A percentile compares a stretch with the other conserved stretches of the same genome.
Conservation (phyloP, 2,888 invertebrate genomes). For the Polia nebulosa region DNA sequence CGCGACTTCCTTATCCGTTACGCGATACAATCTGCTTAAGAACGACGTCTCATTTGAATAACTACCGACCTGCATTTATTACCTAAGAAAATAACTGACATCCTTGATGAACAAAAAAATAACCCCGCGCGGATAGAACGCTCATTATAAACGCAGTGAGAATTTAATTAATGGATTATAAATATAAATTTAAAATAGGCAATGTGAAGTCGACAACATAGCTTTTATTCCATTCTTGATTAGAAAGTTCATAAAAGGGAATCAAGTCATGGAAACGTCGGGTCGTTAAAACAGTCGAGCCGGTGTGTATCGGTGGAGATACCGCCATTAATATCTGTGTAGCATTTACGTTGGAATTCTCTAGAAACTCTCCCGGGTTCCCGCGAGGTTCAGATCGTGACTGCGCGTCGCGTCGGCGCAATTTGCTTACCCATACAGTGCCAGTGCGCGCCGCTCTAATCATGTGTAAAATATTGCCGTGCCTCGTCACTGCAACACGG, state of each 20-base stretch:
- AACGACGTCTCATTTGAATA: conserved; percentile 87
- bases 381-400: conserved; percentile 90
- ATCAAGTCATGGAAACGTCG: conserved; percentile 56
- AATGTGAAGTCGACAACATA: conserved; percentile 55
- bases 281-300: conserved; percentile 60
- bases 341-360: conserved; percentile 89
- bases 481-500: conserved; percentile 85
- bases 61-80: conserved; percentile 80
- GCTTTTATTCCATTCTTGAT: conserved; percentile 65
- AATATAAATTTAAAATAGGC: conserved; percentile 67
- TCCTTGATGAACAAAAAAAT: conserved; percentile 75
- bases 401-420: conserved; percentile 88
- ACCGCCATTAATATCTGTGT: conserved; percentile 87
- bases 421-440: conserved; percentile 91
- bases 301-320: conserved; percentile 76
- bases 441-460: conserved; percentile 86
- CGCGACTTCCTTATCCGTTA: conserved; percentile 86
- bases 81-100: conserved; percentile 76
- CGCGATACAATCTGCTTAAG: conserved; percentile 82
- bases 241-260: conserved; percentile 69
- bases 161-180: conserved; percentile 68
- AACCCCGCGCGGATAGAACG: conserved; percentile 60
- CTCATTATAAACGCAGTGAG: conserved; percentile 66
- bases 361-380: conserved; percentile 88
- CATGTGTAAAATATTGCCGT: conserved; percentile 90